phyloP scores from a whole-genome alignment of 1,140 invertebrate genomes.

The honey bee (Apis mellifera) region Amel_HAv3.1 CM009932.2:2397001-2397500 shows the following conservation, averaged over 20 bases:
- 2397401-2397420: constrained; percentile 91
- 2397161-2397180: constrained; percentile 67
- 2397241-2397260: constrained; percentile 13
- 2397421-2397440: constrained; percentile 86
- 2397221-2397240: constrained; percentile 29
- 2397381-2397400: constrained; percentile 73
- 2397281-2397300: constrained; percentile 58
- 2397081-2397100: background rate
- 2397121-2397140: background rate
- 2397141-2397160: constrained; percentile 21
- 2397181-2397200: constrained; percentile 68
- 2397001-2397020: constrained; percentile 35
- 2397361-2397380: background rate
- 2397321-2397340: constrained; percentile 20
- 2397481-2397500: constrained; percentile 14
- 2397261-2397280: constrained; percentile 57
- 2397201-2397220: constrained; percentile 60
- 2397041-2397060: background rate
- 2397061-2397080: background rate
- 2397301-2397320: constrained; percentile 13
- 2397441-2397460: constrained; percentile 39
- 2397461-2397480: constrained; percentile 28
- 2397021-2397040: constrained; percentile 7
- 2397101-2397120: constrained; percentile 1
- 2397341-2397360: background rate